These are phyloP conservation scores for Astyanax mexicanus DNA, from an alignment of 2,797 vertebrate genomes.

Conservation along the genomic window DNA sequence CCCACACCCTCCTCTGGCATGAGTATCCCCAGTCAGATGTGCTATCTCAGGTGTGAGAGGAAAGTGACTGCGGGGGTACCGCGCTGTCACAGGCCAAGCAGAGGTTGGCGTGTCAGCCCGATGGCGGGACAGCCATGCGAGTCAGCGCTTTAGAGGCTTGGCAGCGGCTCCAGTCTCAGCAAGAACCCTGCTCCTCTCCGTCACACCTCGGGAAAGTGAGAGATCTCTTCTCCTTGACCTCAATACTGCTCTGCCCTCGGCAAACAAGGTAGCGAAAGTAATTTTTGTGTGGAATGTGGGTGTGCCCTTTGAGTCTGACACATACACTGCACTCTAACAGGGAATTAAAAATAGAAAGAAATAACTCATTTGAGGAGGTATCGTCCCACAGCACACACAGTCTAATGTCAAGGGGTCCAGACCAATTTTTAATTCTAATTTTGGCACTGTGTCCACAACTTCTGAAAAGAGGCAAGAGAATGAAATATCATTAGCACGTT, in stretches of 20 bases:
- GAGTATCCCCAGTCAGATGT: background rate
- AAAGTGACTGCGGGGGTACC: slow-evolving; percentile 5
- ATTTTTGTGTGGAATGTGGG: slow-evolving; percentile 60
- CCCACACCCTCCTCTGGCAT: background rate
- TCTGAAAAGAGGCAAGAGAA: too few relatives aligned
- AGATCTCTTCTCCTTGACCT: slow-evolving; percentile 71
- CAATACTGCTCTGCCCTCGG: slow-evolving; percentile 65
- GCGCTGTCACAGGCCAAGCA: background rate
- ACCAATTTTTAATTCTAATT: too few relatives aligned
- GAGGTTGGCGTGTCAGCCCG: slow-evolving; percentile 7
- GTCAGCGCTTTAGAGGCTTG: slow-evolving; percentile 34
- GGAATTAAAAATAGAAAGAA: slow-evolving; percentile 47
- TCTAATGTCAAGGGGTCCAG: too few relatives aligned
- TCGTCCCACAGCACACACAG: too few relatives aligned
- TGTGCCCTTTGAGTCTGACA: slow-evolving; percentile 39
- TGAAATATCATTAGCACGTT: too few relatives aligned
- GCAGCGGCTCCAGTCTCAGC: background rate
- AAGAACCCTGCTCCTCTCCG: slow-evolving; percentile 25
- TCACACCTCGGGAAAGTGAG: slow-evolving; percentile 30
- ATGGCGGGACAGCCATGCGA: slow-evolving; percentile 10
- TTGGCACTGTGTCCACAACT: too few relatives aligned
- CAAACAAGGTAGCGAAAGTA: slow-evolving; percentile 65
- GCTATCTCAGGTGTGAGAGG: slow-evolving; percentile 5
- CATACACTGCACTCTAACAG: slow-evolving; percentile 13
- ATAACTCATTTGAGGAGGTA: slow-evolving; percentile 8